Conservation (phyloP, 1,140 invertebrate species). For the Orius laevigatus region DNA sequence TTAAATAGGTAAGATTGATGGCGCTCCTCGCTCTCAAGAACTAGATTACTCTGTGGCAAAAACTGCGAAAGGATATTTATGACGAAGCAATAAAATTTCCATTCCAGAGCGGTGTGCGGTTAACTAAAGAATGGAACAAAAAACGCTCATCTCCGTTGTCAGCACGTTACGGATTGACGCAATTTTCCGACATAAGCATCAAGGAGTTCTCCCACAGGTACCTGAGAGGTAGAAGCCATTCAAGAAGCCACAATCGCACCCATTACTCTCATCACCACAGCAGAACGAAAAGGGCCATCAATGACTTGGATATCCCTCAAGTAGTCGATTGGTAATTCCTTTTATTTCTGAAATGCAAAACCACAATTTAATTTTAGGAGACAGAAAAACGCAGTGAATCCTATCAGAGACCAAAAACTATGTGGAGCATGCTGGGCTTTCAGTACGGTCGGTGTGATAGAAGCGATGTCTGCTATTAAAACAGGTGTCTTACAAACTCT, state of each 20-base stretch:
- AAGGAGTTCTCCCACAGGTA: constrained; percentile 44
- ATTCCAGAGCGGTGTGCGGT: too few relatives aligned
- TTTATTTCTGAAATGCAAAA: background rate
- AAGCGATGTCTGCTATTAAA: constrained; percentile 58
- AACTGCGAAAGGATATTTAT: too few relatives aligned
- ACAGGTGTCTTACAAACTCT: constrained; percentile 40
- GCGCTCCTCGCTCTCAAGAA: too few relatives aligned
- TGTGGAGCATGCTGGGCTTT: constrained; percentile 85
- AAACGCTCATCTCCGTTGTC: constrained; percentile 16
- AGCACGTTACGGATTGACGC: constrained; percentile 52
- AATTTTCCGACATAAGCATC: constrained; percentile 55
- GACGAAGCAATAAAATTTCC: too few relatives aligned
- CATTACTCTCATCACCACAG: constrained; percentile 20
- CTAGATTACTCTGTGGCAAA: too few relatives aligned
- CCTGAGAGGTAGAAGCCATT: constrained; percentile 23
- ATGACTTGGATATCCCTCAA: background rate
- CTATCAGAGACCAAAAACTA: constrained; percentile 51
- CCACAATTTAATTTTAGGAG: constrained; percentile 36
- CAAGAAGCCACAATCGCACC: constrained; percentile 19
- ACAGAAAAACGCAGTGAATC: constrained; percentile 45
- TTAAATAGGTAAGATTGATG: too few relatives aligned
- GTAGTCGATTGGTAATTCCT: constrained; percentile 22
- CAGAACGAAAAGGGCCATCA: constrained; percentile 13
- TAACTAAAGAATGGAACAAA: background rate
- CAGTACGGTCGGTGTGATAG: constrained; percentile 56